Base-by-base conservation (phyloP, 2,888 invertebrate species). In the Nipponacmea schrenckii region DNA sequence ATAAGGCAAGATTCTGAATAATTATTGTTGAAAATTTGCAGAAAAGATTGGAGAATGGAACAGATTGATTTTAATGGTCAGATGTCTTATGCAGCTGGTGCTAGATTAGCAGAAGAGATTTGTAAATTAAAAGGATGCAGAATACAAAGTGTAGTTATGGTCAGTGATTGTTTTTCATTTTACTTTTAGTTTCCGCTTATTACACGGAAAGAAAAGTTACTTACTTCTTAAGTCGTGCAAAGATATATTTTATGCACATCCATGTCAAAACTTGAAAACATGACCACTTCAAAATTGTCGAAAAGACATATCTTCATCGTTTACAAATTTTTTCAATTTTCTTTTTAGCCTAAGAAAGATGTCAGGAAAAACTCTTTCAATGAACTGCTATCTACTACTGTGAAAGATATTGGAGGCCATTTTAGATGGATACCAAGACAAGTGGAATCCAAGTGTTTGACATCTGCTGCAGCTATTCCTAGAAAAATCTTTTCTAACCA, bases 1-100 rank as follows among this genome's bases (percentile, higher is more conserved):
- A n/a, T n/a, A n/a, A n/a, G n/a, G n/a, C n/a, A n/a, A 8, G 39
- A 39, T 39, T 39, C 8, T 39, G 39, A 39, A 39, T n/a, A n/a
- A n/a, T n/a, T n/a, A n/a, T n/a, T n/a, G n/a, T 31, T 31, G 31
- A 2, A 31, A 31, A 20, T 50, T 67, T 20, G 17, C 26, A 77
- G 77, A 20, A 63, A 69, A 44, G 50, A 64, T 10, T 77, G 74
- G 74, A 67, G 70, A 12, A n/a, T 75, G 39, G 77, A 75, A 48
- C 70, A 63, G 20, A 20, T 74, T 26, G 74, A 77, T 67, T 77
- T 74, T 62, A 72, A 64, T 63, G 74, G 71, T 14, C 77, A 77
- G 68, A 64, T 74, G 50, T 67, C 71, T 8, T 24, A 75, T 63
- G 50, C 74, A 15, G 67, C 62, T 50, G 72, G 72, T 44, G 74